phyloP scores from a whole-genome alignment of 2,113 vertebrate genomes.

The Cynoglossus semilaevis region DNA sequence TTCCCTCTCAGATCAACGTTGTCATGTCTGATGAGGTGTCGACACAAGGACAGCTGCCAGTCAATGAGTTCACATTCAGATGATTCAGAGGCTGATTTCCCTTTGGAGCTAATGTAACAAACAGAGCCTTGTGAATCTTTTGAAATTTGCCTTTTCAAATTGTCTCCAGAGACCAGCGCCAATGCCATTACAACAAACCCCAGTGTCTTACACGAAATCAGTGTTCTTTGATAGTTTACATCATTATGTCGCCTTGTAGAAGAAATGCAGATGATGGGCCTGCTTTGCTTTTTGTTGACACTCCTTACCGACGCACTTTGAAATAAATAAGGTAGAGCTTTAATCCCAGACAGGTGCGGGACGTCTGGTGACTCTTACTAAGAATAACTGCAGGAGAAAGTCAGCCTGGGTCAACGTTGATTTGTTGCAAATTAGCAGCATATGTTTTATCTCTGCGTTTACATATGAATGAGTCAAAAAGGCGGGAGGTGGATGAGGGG shows the following conservation, averaged over 20 bases:
- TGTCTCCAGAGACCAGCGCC: slow-evolving; percentile 61
- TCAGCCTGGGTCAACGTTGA: slow-evolving; percentile 68
- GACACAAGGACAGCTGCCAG: slow-evolving; percentile 65
- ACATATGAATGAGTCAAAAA: slow-evolving; percentile 71
- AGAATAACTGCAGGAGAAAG: slow-evolving; percentile 56
- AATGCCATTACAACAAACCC: slow-evolving; percentile 57
- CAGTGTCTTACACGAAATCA: slow-evolving; percentile 53
- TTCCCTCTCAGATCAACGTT: slow-evolving; percentile 49
- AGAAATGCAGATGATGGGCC: slow-evolving; percentile 64
- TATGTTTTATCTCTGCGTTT: slow-evolving; percentile 70
- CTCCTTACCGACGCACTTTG: slow-evolving; percentile 59
- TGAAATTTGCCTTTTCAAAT: slow-evolving; percentile 60
- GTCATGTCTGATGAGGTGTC: slow-evolving; percentile 58
- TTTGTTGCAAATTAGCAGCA: slow-evolving; percentile 74
- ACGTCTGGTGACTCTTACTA: slow-evolving; percentile 49
- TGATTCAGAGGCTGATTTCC: slow-evolving; percentile 60
- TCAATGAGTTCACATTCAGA: slow-evolving; percentile 53
- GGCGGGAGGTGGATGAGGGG: slow-evolving; percentile 45
- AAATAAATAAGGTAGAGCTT: slow-evolving; percentile 71
- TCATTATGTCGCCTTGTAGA: slow-evolving; percentile 69
- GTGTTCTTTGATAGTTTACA: slow-evolving; percentile 72
- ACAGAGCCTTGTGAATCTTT: slow-evolving; percentile 58
- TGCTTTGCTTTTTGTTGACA: slow-evolving; percentile 63
- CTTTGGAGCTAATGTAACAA: slow-evolving; percentile 63
- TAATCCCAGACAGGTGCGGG: slow-evolving; percentile 69